Percentiles rank a stretch among this genome's conserved stretches.
phyloP scores from a whole-genome alignment of 2,888 invertebrate species.

The Anagyrus pseudococci region DNA sequence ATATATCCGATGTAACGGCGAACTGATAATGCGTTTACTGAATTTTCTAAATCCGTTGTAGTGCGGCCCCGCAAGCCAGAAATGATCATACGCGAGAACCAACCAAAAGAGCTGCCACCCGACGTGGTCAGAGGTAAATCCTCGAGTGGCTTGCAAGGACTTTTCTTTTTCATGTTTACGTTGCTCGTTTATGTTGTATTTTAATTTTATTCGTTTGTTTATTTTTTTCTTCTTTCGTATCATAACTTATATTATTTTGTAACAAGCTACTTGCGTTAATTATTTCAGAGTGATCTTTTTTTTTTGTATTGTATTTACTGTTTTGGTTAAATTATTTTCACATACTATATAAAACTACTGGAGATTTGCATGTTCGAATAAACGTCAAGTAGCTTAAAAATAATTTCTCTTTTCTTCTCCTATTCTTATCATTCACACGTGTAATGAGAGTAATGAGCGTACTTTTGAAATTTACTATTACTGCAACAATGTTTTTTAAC shows the following conservation, averaged over 20 bases:
- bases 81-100: slow-evolving; percentile 90
- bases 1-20: no score
- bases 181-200: slow-evolving; percentile 15
- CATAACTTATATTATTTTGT: neutral
- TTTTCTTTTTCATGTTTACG: slow-evolving; percentile 8
- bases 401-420: no score
- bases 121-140: slow-evolving; percentile 87
- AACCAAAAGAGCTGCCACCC: slow-evolving; percentile 87
- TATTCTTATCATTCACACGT: no score
- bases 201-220: neutral
- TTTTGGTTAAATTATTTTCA: no score
- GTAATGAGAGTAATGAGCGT: no score
- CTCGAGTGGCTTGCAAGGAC: slow-evolving; percentile 27
- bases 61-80: slow-evolving; percentile 79
- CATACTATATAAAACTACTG: no score
- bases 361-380: no score
- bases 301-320: no score
- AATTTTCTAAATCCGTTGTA: slow-evolving; percentile 51
- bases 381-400: no score
- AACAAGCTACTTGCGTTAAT: slow-evolving; percentile 15
- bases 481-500: no score
- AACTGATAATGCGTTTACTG: slow-evolving; percentile 4
- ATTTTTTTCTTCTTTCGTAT: neutral
- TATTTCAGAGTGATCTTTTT: neutral
- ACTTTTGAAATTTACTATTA: no score